Conservation (phyloP, 2,888 invertebrate genomes). For the Hanleya hanleyi region DNA sequence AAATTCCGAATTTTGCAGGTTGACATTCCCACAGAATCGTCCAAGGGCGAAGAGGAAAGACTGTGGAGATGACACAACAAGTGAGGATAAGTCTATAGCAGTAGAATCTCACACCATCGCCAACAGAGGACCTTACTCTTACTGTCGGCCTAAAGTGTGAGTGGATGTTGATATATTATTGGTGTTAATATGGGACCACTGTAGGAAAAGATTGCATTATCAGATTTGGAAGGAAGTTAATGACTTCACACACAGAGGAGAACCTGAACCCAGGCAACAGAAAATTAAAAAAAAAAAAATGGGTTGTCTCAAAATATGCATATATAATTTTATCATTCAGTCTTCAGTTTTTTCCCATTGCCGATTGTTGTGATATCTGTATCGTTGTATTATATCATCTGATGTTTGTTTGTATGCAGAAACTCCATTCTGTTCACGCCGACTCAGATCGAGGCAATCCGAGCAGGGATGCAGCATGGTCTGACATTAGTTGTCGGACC, state of each 20-base stretch:
- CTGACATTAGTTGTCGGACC: slow-evolving; percentile 82
- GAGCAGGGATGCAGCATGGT: slow-evolving; percentile 99
- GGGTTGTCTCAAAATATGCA: too few species aligned
- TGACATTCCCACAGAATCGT: slow-evolving; percentile 37
- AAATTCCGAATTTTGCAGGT: too few species aligned
- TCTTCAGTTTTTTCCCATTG: too few species aligned
- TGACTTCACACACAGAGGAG: too few species aligned
- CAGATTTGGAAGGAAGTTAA: too few species aligned
- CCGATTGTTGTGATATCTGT: too few species aligned
- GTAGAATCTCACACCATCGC: slow-evolving; percentile 91
- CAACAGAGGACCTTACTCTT: slow-evolving; percentile 92
- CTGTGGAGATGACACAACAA: slow-evolving; percentile 52
- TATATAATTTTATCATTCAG: too few species aligned
- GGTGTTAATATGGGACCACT: too few species aligned
- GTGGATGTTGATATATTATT: slow-evolving; percentile 49
- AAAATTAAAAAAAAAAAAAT: too few species aligned
- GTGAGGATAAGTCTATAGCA: slow-evolving; percentile 77
- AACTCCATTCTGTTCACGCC: slow-evolving; percentile 97
- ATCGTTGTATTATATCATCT: too few species aligned
- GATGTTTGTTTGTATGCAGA: slow-evolving; percentile 77
- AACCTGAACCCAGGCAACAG: too few species aligned
- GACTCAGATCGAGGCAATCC: slow-evolving; percentile 84
- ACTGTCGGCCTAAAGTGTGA: slow-evolving; percentile 93
- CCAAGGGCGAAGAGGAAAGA: slow-evolving; percentile 55
- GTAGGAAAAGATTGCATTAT: too few species aligned